phyloP scores from a whole-genome alignment of 2,888 invertebrate genomes.

The Lasioglossum calceatum region DNA sequence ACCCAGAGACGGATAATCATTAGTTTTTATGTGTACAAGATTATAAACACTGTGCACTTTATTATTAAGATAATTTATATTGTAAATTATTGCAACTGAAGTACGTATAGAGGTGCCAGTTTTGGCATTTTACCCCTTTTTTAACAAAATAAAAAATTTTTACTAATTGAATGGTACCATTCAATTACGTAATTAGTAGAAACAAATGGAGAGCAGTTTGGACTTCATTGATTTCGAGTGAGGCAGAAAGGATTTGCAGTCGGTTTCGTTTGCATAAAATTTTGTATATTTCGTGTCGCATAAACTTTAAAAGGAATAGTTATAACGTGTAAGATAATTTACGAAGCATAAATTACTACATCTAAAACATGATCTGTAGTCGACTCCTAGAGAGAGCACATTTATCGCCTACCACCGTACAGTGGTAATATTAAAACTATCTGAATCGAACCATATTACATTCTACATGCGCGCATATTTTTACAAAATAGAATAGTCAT shows the following conservation, averaged over 20 bases:
- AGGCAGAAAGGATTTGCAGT: not conserved
- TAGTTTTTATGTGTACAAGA: not conserved
- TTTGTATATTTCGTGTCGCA: not conserved
- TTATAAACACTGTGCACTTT: not conserved
- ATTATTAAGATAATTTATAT: not conserved
- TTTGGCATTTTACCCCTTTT: not conserved
- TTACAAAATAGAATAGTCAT: not conserved
- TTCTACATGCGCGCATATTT: not conserved
- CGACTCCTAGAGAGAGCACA: not conserved
- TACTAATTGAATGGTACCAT: not conserved
- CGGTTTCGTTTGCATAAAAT: not conserved
- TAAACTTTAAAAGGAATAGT: constrained; percentile 17
- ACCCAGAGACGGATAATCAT: too few relatives aligned
- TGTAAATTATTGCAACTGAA: not conserved
- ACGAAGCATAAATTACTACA: constrained; percentile 26
- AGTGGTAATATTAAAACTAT: not conserved
- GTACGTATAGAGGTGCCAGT: not conserved
- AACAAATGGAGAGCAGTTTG: not conserved
- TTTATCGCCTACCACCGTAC: not conserved
- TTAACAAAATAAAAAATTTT: not conserved
- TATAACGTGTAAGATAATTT: constrained; percentile 14
- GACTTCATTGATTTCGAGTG: not conserved
- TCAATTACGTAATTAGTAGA: not conserved
- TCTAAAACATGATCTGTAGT: constrained; percentile 2
- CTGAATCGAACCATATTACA: not conserved